Percentiles rank a stretch among this genome's conserved stretches.
phyloP scores from a whole-genome alignment of 1,140 invertebrate genomes.

The Melipona quadrifasciata region DNA sequence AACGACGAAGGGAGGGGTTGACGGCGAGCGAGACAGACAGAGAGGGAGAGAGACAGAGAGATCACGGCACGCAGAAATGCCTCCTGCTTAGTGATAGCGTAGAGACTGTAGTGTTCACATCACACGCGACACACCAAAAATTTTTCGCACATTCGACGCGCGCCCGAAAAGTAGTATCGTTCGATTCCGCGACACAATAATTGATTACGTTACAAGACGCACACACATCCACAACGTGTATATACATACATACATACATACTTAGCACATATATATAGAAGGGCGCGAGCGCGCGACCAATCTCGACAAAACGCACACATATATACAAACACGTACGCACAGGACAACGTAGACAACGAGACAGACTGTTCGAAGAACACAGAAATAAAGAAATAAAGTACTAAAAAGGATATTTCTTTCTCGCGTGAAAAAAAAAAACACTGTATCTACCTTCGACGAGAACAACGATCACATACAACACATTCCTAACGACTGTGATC shows the following conservation, averaged over 20 bases:
- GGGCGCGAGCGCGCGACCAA: neutral
- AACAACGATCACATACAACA: neutral
- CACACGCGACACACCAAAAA: constrained; percentile 48
- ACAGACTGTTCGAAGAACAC: constrained; percentile 7
- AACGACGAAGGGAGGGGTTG: neutral
- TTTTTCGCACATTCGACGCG: constrained; percentile 38
- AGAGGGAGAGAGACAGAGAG: constrained; percentile 42
- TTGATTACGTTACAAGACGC: constrained; percentile 5
- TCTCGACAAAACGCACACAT: neutral
- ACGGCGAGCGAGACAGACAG: constrained; percentile 8
- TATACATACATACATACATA: neutral
- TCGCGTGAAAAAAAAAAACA: neutral
- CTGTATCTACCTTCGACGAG: neutral
- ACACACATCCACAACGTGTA: neutral
- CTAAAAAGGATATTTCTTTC: neutral
- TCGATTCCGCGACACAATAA: constrained; percentile 33
- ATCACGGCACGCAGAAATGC: constrained; percentile 70
- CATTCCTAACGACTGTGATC: neutral
- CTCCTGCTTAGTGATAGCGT: constrained; percentile 79
- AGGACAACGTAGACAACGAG: neutral
- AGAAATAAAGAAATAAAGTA: constrained; percentile 6
- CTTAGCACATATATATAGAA: neutral
- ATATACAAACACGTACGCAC: neutral
- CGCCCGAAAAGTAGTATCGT: constrained; percentile 9
- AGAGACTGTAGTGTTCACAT: constrained; percentile 79